A percentile compares a stretch with the other conserved stretches of the same genome.
Conservation (phyloP, 1,140 invertebrate species). For the Diachasma alloeum region DNA sequence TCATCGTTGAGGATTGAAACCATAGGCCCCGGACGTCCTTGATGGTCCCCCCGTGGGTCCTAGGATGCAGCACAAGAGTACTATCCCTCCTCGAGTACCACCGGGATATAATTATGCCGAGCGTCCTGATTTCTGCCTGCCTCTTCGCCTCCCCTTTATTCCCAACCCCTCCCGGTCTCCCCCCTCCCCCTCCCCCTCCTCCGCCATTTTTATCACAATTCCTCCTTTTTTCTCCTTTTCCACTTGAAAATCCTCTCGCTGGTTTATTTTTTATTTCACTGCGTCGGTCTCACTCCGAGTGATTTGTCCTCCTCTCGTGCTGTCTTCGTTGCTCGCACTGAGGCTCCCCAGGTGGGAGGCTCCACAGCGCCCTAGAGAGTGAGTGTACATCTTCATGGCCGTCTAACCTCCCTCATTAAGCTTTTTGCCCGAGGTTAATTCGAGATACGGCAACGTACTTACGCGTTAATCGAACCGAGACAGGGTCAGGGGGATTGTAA, state of each 20-base stretch:
- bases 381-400: constrained; percentile 29
- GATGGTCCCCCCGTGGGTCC: constrained; percentile 6
- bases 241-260: background rate
- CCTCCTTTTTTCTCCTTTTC: background rate
- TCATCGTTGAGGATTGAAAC: constrained; percentile 3
- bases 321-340: background rate
- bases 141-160: background rate
- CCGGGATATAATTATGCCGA: constrained; percentile 12
- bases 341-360: background rate
- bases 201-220: background rate
- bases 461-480: constrained; percentile 33
- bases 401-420: constrained; percentile 30
- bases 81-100: background rate
- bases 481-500: constrained; percentile 22
- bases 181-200: background rate
- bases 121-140: constrained; percentile 13
- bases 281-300: background rate
- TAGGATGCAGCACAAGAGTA: background rate
- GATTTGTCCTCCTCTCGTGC: background rate
- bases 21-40: constrained; percentile 11
- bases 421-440: constrained; percentile 32
- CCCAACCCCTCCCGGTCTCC: background rate
- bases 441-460: constrained; percentile 30
- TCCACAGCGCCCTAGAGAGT: background rate
- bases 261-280: background rate